These are phyloP conservation scores for Latrodectus elegans DNA, from an alignment of 2,888 invertebrate species.

Conservation along the genomic window DNA sequence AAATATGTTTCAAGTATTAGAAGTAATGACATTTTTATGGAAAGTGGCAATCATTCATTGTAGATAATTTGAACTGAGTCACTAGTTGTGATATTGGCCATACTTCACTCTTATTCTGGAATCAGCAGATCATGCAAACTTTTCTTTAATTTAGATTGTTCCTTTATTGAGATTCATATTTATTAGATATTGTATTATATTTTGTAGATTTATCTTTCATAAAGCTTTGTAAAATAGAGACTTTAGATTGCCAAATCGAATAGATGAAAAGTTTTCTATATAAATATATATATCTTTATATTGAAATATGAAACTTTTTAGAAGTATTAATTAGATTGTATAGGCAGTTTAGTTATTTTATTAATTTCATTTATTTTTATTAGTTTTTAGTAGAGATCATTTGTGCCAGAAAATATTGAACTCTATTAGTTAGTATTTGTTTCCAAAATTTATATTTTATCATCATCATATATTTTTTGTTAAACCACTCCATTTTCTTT, in stretches of 20 bases:
- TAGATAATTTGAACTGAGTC: neutral
- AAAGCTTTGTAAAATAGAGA: constrained; percentile 28
- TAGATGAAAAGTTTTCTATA: neutral
- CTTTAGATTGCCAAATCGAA: neutral
- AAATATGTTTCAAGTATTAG: neutral
- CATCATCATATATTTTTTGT: too few species aligned
- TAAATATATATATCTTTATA: neutral
- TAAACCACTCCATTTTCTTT: too few species aligned
- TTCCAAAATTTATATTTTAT: too few species aligned
- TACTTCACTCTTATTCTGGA: constrained; percentile 13
- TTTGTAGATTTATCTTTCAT: constrained; percentile 60
- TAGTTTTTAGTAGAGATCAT: neutral
- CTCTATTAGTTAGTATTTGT: too few species aligned
- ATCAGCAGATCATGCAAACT: constrained; percentile 38
- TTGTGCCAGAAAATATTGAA: too few species aligned
- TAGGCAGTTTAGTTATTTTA: neutral
- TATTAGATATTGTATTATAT: constrained; percentile 50
- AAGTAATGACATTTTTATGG: neutral
- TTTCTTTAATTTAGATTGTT: constrained; percentile 50
- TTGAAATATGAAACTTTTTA: neutral
- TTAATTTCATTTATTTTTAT: neutral
- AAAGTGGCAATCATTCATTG: neutral
- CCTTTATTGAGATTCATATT: constrained; percentile 43
- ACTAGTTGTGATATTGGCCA: constrained; percentile 40
- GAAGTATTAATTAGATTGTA: neutral